A percentile compares a stretch with the other conserved stretches of the same genome.
These are phyloP conservation scores for Andrena praecox DNA, from an alignment of 2,888 invertebrate species.

Conservation along the genomic window DNA sequence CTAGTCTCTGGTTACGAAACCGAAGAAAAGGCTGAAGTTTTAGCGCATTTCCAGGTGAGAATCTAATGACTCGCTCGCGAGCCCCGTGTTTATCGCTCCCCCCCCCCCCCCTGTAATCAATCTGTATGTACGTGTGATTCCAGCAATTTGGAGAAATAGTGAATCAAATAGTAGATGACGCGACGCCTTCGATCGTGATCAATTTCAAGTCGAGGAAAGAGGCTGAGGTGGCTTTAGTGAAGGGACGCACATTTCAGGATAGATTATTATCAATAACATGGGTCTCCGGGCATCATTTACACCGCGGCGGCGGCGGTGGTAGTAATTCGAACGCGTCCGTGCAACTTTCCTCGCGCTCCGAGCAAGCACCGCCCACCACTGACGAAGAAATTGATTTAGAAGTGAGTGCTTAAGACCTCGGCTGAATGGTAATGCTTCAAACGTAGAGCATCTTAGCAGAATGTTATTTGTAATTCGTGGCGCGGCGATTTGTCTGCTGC, in stretches of 20 bases:
- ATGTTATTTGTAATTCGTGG: background rate
- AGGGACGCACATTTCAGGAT: constrained; percentile 92
- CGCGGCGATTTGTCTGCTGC: background rate
- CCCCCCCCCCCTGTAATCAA: constrained; percentile 77
- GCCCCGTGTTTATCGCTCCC: background rate
- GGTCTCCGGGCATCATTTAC: constrained; percentile 84
- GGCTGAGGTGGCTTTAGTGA: constrained; percentile 91
- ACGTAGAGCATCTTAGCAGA: background rate
- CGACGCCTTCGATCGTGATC: constrained; percentile 91
- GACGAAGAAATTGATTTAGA: constrained; percentile 83
- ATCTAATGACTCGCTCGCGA: constrained; percentile 11
- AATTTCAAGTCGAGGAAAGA: constrained; percentile 92
- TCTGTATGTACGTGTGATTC: constrained; percentile 85
- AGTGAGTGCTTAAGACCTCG: constrained; percentile 67
- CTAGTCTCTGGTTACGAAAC: constrained; percentile 94
- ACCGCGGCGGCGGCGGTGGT: constrained; percentile 86
- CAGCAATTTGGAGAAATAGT: constrained; percentile 95
- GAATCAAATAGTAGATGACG: constrained; percentile 91
- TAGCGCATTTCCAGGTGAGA: constrained; percentile 94
- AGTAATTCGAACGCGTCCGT: constrained; percentile 66
- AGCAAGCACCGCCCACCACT: constrained; percentile 78
- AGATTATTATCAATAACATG: constrained; percentile 85
- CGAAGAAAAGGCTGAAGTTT: constrained; percentile 92
- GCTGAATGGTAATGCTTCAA: background rate
- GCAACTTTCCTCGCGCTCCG: constrained; percentile 78